phyloP scores from a whole-genome alignment of 2,113 vertebrate species.

The Oryzias melastigma region DNA sequence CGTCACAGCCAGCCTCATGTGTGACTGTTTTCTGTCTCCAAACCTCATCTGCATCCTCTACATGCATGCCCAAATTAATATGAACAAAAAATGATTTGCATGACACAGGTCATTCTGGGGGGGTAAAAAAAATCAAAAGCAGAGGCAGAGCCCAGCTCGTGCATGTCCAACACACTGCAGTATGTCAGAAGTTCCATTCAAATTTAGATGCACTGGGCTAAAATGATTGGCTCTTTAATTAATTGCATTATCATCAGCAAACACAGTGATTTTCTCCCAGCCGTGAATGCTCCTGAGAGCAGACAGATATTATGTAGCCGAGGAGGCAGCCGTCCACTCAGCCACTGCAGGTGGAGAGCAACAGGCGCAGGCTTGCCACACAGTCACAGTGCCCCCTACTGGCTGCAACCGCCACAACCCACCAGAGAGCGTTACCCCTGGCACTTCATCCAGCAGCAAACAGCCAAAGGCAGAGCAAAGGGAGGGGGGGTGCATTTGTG shows the following conservation, averaged over 20 bases:
- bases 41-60: neutral
- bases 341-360: conserved; percentile 57
- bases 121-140: conserved; percentile 10
- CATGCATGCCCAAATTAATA: conserved; percentile 42
- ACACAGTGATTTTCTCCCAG: conserved; percentile 70
- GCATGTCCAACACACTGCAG: conserved; percentile 45
- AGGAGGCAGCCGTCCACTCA: conserved; percentile 47
- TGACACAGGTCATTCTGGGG: conserved; percentile 28
- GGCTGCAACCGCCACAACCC: conserved; percentile 7
- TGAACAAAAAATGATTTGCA: conserved; percentile 38
- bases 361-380: conserved; percentile 57
- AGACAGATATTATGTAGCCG: conserved; percentile 64
- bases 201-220: conserved; percentile 61
- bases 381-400: conserved; percentile 74
- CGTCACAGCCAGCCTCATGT: neutral
- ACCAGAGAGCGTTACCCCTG: conserved; percentile 29
- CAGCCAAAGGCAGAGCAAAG: conserved; percentile 17
- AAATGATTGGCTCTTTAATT: conserved; percentile 76
- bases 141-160: conserved; percentile 28
- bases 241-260: conserved; percentile 78
- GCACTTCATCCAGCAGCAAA: conserved; percentile 45
- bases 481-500: conserved; percentile 43
- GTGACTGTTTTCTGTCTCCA: conserved; percentile 2
- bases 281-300: conserved; percentile 69
- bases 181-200: conserved; percentile 62